These are phyloP conservation scores for Orientallactaga sibirica DNA, from an alignment of 2,797 vertebrate species.

Conservation along the genomic window DNA sequence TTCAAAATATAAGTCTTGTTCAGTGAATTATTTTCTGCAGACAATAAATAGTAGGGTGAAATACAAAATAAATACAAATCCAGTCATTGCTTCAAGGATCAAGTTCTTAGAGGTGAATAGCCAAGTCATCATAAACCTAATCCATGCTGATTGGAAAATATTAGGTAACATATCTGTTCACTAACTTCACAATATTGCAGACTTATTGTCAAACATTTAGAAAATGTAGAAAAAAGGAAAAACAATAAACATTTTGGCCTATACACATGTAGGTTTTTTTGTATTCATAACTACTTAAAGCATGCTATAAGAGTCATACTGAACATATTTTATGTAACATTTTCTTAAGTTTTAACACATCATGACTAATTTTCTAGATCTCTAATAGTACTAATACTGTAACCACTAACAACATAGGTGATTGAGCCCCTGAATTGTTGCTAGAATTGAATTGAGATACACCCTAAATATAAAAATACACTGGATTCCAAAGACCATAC, in stretches of 20 bases:
- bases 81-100: slow-evolving; percentile 20
- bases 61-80: slow-evolving; percentile 10
- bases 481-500: not conserved
- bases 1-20: slow-evolving; percentile 66
- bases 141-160: slow-evolving; percentile 9
- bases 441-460: not conserved
- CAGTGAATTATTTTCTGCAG: slow-evolving; percentile 49
- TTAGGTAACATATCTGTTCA: slow-evolving; percentile 20
- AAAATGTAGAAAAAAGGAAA: slow-evolving; percentile 14
- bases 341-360: slow-evolving; percentile 53
- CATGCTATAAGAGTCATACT: slow-evolving; percentile 14
- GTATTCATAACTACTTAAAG: slow-evolving; percentile 56
- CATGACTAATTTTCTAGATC: not conserved
- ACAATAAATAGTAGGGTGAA: slow-evolving; percentile 10
- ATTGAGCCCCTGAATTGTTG: not conserved
- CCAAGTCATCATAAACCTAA: not conserved
- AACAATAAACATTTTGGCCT: not conserved
- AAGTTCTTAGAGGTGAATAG: not conserved
- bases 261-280: not conserved
- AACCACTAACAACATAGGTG: not conserved
- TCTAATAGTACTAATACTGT: not conserved
- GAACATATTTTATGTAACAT: not conserved
- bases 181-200: slow-evolving; percentile 42
- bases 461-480: not conserved
- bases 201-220: slow-evolving; percentile 20